These are phyloP conservation scores for Ophioderma brevispina DNA, from an alignment of 35 echinoderm and acorn worm genomes.

Conservation along the genomic window DNA sequence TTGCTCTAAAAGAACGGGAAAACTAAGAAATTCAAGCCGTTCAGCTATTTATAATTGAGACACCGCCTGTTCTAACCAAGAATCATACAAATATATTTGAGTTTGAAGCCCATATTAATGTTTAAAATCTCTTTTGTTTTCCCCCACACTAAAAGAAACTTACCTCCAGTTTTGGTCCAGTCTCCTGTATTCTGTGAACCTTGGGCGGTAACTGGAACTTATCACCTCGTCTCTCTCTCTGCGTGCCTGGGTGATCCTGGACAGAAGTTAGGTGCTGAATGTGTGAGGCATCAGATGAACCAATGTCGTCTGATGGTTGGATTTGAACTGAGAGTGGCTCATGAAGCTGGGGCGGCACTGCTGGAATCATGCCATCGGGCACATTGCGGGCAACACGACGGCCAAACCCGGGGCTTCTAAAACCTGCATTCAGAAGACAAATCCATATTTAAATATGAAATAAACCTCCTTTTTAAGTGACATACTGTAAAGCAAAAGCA, in stretches of 20 bases:
- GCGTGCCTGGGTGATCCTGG: conserved; percentile 36
- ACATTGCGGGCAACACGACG: conserved; percentile 67
- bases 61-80: no score
- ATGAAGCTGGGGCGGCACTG: not conserved
- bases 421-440: conserved; percentile 34
- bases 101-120: no score
- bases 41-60: no score
- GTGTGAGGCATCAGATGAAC: conserved; percentile 31
- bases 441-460: no score
- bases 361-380: conserved; percentile 41
- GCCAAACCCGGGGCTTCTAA: conserved; percentile 85
- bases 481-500: no score
- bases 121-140: no score
- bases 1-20: no score
- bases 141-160: no score
- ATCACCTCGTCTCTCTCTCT: conserved; percentile 47
- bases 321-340: conserved; percentile 75
- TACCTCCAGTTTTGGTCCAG: conserved; percentile 16
- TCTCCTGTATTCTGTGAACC: conserved; percentile 70
- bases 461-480: no score
- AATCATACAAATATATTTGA: no score
- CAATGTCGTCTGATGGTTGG: not conserved
- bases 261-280: conserved; percentile 52
- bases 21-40: no score
- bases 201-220: conserved; percentile 69